Evolutionary conservation across 2,797 vertebrate species (phyloP), one percentile per base, ranked within the genome.

Genomic region (Limnodromus scolopaceus): DNA sequence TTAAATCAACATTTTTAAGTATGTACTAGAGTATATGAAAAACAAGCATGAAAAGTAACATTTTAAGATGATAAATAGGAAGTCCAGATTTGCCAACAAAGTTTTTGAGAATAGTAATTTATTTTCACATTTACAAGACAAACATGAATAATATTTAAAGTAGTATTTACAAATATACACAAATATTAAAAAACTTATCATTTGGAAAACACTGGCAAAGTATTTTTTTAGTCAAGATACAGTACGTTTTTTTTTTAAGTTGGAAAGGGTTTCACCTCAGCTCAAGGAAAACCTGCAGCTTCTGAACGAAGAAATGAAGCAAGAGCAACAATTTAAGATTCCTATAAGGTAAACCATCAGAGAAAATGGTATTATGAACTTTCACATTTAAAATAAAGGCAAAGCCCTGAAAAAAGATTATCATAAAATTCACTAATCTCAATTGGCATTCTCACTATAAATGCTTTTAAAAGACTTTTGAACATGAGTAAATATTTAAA

Each of bases 91-190:
- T 80, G 24, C 16, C 17, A 79, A 48, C 1, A 8, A 82, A 34
- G 11, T 79, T 89, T 27, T 63, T 71, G 53, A 92, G 75, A 93
- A 85, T 30, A 84, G 82, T 27, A 69, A 85, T 97, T 97, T 97
- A 97, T 97, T 97, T 96, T 97, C n/a, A 96, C 79, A 95, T 89
- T 94, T 81, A 95, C 38, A 92, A 87, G 57, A 92, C 64, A 88
- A 70, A 94, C 87, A 97, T 32, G 16, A 77, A 96, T 74, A 96
- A 96, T 96, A 97, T 93, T 95, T 97, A 95, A 83, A 84, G 81
- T 46, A 39, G 4, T 96, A 97, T 97, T 97, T 97, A 98, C 97
- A 98, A 89, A 57, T 96, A 97, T 96, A 91, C 85, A 98, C 95
- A 97, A 74, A 89, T 72, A 89, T 36, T 84, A 55, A 93, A 95